phyloP scores from a whole-genome alignment of 1,140 invertebrate genomes.

The Proctacanthus coquilletti region DNA sequence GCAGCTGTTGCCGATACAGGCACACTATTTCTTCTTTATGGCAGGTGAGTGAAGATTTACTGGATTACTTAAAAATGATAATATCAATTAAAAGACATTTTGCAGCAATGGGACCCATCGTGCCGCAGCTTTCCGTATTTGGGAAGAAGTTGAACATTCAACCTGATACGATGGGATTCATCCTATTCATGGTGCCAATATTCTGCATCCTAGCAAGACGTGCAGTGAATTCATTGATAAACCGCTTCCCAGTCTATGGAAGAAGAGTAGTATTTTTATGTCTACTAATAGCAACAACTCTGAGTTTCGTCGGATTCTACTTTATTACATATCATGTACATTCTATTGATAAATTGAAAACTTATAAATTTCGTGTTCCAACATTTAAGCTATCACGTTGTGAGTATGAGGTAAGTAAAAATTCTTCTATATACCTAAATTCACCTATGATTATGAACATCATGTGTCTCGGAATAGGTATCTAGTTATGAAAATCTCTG shows the following conservation, averaged over 20 bases:
- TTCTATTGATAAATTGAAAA: constrained; percentile 15
- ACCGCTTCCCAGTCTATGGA: constrained; percentile 38
- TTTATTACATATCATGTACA: constrained; percentile 35
- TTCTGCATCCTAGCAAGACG: constrained; percentile 58
- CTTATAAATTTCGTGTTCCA: constrained; percentile 9
- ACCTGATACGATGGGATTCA: constrained; percentile 49
- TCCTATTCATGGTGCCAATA: constrained; percentile 51
- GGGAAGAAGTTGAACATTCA: constrained; percentile 59
- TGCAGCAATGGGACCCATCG: constrained; percentile 57
- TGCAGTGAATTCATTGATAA: constrained; percentile 50
- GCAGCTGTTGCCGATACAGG: constrained; percentile 55
- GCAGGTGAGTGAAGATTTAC: constrained; percentile 51
- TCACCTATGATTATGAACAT: too few species aligned
- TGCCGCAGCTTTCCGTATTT: constrained; percentile 56
- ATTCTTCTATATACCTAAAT: neutral
- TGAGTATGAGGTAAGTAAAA: neutral
- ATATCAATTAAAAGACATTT: constrained; percentile 7
- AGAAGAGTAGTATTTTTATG: constrained; percentile 54
- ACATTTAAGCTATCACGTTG: neutral
- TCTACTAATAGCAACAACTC: constrained; percentile 42
- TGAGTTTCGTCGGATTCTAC: constrained; percentile 45
- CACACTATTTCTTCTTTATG: constrained; percentile 68
- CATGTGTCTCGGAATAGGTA: too few species aligned
- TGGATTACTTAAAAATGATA: neutral
- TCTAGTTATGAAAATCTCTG: too few species aligned